Conservation (phyloP, 2,113 vertebrate species). For the Muntiacus reevesi region DNA sequence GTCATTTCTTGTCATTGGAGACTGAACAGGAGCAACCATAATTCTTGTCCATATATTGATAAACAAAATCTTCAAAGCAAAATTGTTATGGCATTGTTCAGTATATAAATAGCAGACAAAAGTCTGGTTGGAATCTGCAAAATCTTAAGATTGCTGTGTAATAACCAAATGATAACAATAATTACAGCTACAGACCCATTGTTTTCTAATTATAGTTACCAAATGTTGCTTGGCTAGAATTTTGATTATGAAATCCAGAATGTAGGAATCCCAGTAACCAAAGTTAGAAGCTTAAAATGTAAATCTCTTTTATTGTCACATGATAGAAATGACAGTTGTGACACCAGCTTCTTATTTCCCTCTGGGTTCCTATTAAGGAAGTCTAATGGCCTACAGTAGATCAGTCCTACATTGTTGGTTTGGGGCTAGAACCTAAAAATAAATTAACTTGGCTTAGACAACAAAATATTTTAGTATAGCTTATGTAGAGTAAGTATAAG, state of each 20-base stretch:
- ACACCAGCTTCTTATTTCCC: neutral
- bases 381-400: neutral
- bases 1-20: neutral
- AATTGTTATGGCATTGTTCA: neutral
- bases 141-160: neutral
- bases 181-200: neutral
- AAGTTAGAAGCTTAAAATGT: neutral
- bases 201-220: neutral
- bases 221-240: neutral
- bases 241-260: neutral
- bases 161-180: neutral
- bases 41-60: slow-evolving; percentile 22
- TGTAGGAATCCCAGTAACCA: neutral
- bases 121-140: neutral
- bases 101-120: neutral
- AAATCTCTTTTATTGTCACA: neutral
- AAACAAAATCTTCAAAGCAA: slow-evolving; percentile 33
- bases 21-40: neutral
- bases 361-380: neutral
- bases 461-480: neutral
- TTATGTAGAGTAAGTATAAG: neutral
- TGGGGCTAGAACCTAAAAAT: neutral
- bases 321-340: neutral
- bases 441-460: neutral
- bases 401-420: neutral